Evolutionary conservation across 2,797 vertebrate genomes (phyloP).

Genomic region (Nothura maculosa): DNA sequence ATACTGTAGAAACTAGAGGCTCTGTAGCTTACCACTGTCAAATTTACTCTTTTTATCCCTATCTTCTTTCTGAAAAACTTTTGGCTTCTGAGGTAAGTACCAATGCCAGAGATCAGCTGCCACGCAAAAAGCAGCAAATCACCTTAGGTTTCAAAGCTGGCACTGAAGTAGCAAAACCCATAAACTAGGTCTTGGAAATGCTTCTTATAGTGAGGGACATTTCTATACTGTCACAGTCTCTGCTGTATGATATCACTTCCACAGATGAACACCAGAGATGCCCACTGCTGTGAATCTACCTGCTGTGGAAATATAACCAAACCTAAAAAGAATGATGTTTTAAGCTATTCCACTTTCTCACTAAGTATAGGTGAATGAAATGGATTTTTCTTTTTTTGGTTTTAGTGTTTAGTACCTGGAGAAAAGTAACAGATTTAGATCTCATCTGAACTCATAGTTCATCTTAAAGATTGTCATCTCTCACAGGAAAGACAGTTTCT

Average conservation of each 20-base stretch:
- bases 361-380: neutral
- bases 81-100: neutral
- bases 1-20: neutral
- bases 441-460: neutral
- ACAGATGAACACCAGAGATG: neutral
- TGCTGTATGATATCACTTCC: neutral
- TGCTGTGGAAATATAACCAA: neutral
- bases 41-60: neutral
- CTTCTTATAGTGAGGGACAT: neutral
- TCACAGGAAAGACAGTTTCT: neutral
- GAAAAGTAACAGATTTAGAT: neutral
- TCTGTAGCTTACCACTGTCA: neutral
- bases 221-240: neutral
- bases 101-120: neutral
- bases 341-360: rapidly evolving
- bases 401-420: neutral
- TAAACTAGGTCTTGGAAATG: neutral
- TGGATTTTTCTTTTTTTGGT: neutral
- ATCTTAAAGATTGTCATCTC: neutral
- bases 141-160: neutral
- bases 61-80: neutral
- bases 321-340: neutral
- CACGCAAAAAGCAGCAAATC: neutral
- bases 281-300: neutral
- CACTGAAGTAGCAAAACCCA: neutral